These are phyloP conservation scores for Pelvicachromis taeniatus DNA, from an alignment of 2,113 vertebrate species.

Conservation along the genomic window DNA sequence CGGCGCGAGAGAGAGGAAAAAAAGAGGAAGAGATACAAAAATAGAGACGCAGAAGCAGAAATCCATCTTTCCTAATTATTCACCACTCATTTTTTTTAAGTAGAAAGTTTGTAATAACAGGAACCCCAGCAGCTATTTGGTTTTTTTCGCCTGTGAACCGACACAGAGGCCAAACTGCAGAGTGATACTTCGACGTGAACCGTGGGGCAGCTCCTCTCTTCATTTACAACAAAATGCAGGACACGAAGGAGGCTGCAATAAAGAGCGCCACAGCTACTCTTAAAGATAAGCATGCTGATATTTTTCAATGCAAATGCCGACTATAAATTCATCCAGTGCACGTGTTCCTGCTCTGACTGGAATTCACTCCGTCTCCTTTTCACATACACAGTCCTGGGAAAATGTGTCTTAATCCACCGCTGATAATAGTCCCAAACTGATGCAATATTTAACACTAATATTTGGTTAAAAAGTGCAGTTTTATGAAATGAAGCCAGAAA, in stretches of 20 bases:
- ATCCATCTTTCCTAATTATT: slow-evolving; percentile 30
- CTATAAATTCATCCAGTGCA: not conserved
- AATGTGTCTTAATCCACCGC: not conserved
- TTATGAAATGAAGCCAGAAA: not conserved
- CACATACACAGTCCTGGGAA: not conserved
- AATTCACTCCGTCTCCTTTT: not conserved
- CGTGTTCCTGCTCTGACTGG: not conserved
- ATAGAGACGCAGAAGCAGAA: not conserved
- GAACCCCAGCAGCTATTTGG: not conserved
- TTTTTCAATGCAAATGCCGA: not conserved
- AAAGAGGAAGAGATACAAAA: not conserved
- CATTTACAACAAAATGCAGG: not conserved
- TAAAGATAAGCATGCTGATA: not conserved
- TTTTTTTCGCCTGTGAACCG: not conserved
- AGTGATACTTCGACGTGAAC: not conserved
- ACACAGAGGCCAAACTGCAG: not conserved
- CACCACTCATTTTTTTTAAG: slow-evolving; percentile 3
- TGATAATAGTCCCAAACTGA: not conserved
- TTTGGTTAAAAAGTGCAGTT: not conserved
- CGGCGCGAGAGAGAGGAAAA: not conserved
- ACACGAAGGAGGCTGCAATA: not conserved
- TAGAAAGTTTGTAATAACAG: not conserved
- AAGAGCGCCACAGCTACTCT: not conserved
- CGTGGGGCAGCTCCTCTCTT: not conserved
- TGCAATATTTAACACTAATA: not conserved